These are phyloP conservation scores for Ctenomys sociabilis DNA, from an alignment of 2,113 vertebrate genomes.

Conservation along the genomic window DNA sequence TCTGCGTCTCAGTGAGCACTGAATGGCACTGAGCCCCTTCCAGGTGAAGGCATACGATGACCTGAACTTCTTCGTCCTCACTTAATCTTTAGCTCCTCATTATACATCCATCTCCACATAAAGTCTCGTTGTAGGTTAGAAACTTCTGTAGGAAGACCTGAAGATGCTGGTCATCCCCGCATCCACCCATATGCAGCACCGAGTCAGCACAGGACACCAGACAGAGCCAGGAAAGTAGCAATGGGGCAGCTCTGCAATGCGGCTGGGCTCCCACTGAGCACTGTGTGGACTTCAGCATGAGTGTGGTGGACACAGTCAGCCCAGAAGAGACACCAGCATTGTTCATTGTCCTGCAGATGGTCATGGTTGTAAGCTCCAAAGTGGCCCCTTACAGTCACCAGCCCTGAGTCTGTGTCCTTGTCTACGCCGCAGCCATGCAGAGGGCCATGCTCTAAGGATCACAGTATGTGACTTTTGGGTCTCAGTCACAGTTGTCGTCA, in stretches of 20 bases:
- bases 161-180: neutral
- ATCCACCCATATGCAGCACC: neutral
- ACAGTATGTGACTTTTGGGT: neutral
- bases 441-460: neutral
- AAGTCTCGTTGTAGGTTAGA: neutral
- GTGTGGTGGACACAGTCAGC: neutral
- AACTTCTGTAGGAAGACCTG: neutral
- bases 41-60: neutral
- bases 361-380: neutral
- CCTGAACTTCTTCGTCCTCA: neutral
- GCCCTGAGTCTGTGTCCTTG: neutral
- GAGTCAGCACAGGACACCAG: neutral
- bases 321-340: neutral
- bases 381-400: neutral
- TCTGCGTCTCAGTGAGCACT: neutral
- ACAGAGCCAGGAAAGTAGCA: neutral
- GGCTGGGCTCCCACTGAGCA: neutral
- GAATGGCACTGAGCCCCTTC: neutral
- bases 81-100: neutral
- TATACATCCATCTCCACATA: neutral
- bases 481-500: neutral
- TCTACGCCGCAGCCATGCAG: neutral
- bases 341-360: neutral
- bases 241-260: neutral
- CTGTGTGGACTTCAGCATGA: neutral